phyloP scores from a whole-genome alignment of 2,797 vertebrate species.

The Rousettus madagascariensis region DNA sequence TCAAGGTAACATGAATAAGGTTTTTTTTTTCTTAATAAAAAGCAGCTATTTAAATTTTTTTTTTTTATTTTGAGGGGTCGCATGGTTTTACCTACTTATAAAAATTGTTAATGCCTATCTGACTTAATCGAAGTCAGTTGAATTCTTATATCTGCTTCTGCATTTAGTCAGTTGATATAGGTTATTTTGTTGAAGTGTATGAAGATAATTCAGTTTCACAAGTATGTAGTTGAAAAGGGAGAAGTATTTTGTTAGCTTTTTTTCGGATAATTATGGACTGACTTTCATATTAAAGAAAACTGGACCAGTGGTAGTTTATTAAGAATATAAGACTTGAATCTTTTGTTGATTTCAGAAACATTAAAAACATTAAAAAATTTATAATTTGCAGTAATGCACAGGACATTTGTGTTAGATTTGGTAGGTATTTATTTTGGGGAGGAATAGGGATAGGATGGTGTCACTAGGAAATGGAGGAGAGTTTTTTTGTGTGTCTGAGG shows the following conservation, averaged over 20 bases:
- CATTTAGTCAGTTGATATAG: not conserved
- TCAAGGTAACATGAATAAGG: not conserved
- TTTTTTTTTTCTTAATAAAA: not conserved
- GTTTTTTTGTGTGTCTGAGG: not conserved
- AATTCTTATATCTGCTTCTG: not conserved
- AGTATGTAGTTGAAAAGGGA: not conserved
- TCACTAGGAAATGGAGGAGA: not conserved
- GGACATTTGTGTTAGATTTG: not conserved
- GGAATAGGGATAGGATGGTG: not conserved
- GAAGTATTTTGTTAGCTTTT: conserved; percentile 25
- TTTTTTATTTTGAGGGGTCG: not conserved
- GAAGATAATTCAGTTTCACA: not conserved
- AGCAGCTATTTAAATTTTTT: not conserved
- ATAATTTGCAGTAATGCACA: not conserved
- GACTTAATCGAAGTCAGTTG: not conserved
- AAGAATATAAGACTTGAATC: not conserved
- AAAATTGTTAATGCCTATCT: not conserved
- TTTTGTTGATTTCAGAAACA: conserved; percentile 42
- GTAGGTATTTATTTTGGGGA: not conserved
- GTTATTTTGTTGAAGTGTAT: not conserved
- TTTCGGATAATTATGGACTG: not conserved
- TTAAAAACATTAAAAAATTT: not conserved
- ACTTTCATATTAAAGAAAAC: conserved; percentile 32
- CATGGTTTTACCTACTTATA: not conserved
- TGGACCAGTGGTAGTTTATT: conserved; percentile 10